Base-by-base conservation (phyloP, 2,797 vertebrate species). In the Mergus octosetaceus region DNA sequence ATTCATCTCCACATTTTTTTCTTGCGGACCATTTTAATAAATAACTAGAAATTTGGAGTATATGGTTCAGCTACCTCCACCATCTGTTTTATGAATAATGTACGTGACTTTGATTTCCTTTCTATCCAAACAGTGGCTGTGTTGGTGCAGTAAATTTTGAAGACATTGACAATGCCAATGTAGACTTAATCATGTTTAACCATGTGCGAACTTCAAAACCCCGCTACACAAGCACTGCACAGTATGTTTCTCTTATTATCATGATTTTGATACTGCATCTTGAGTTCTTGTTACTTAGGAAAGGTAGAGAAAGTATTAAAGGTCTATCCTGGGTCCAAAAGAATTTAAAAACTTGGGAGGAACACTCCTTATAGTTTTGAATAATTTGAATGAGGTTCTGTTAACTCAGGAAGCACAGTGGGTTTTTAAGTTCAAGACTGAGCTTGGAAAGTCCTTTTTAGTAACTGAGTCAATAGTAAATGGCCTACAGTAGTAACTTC, bases 91-190 rank as follows among this genome's bases (percentile, higher is more conserved):
- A 89, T 85, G 49, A 95, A 95, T 94, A 94, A 94, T 97, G 80
- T 43, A 58, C 11, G 2, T 11, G 21, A 54, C n/a, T 73, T 77
- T 92, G 65, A 76, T 94, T 94, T 94, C 64, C 43, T 95, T 53
- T 88, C 79, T 87, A 15, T 43, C 85, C 73, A 45, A 51, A 92
- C 66, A 98, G 98, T 25, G 98, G 98, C 58, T 97, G 91, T 6
- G 83, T 97, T 72, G 97, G 97, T 94, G 97, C 98, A 54, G 84
- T 97, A 56, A 93, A 98, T 72, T 93, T 97, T 70, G 98, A 98
- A 28, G 94, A 96, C 25, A 49, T 97, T 19, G 98, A 98, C 85
- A 94, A 95, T 86, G 91, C 95, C 6, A 32, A 36, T 16, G 96
- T 96, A 89, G 96, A 96, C 57, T 97, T 98, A 77, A 39, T 77